Percentiles rank a stretch among this genome's conserved stretches.
Evolutionary conservation across 1,140 invertebrate species (phyloP).

Genomic region (Leptonema lineaticorne): DNA sequence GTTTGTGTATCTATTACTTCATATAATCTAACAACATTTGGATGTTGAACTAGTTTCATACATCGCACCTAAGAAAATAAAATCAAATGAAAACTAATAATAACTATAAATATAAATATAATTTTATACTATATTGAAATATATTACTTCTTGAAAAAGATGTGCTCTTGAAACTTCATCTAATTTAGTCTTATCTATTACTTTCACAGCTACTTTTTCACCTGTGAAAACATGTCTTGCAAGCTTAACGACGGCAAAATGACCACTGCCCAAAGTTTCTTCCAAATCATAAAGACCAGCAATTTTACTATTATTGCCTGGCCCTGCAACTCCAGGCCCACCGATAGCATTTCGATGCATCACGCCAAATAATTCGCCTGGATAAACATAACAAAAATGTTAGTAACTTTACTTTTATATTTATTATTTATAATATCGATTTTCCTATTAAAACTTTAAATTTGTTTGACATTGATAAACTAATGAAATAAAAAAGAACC

Average conservation of each 20-base stretch:
- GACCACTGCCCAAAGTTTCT: slow-evolving; percentile 90
- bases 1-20: slow-evolving; percentile 99
- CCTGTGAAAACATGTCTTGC: slow-evolving; percentile 98
- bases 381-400: too few species aligned
- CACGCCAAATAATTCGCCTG: slow-evolving; percentile 29
- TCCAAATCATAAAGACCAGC: slow-evolving; percentile 96
- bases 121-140: not conserved
- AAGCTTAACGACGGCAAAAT: slow-evolving; percentile 99
- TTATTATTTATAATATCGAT: too few species aligned
- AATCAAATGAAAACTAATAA: too few species aligned
- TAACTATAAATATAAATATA: slow-evolving; percentile 20
- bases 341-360: slow-evolving; percentile 30
- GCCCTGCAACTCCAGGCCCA: slow-evolving; percentile 37
- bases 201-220: slow-evolving; percentile 94
- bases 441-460: too few species aligned
- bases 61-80: slow-evolving; percentile 76
- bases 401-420: too few species aligned
- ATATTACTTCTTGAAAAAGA: slow-evolving; percentile 89
- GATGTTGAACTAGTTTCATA: slow-evolving; percentile 99
- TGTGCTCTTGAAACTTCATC: slow-evolving; percentile 96
- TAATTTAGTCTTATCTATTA: slow-evolving; percentile 98
- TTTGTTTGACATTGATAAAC: too few species aligned
- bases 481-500: too few species aligned
- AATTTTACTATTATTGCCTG: slow-evolving; percentile 83
- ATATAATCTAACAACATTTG: slow-evolving; percentile 96